A percentile compares a stretch with the other conserved stretches of the same genome.
Evolutionary conservation across 2,113 vertebrate species (phyloP).

Genomic region (Stigmatopora argus): DNA sequence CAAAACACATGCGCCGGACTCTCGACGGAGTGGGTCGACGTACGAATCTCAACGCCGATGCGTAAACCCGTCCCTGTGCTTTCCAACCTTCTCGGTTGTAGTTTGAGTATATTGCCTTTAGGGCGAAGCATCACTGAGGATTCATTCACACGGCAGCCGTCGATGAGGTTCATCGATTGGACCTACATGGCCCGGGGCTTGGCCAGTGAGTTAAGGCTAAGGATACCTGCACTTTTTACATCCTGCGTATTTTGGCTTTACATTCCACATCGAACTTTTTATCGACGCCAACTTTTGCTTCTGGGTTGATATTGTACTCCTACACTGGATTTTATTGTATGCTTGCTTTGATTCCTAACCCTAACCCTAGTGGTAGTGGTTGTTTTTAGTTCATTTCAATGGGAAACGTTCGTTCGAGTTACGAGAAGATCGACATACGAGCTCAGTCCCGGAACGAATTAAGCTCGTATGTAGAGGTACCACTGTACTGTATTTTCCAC

Average conservation of each 20-base stretch:
- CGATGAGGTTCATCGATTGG: constrained; percentile 54
- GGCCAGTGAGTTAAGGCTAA: constrained; percentile 7
- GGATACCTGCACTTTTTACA: constrained; percentile 16
- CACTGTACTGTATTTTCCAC: too few species aligned
- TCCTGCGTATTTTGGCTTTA: not conserved
- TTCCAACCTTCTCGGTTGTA: not conserved
- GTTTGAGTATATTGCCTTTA: constrained; percentile 6
- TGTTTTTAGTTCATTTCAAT: too few species aligned
- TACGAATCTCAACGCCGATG: not conserved
- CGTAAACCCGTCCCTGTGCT: not conserved
- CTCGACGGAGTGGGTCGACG: not conserved
- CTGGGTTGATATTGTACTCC: not conserved
- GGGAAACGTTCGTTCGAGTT: too few species aligned
- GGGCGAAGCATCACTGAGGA: constrained; percentile 28
- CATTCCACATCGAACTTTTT: not conserved
- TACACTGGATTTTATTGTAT: not conserved
- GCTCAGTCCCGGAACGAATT: too few species aligned
- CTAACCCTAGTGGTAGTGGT: too few species aligned
- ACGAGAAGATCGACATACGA: too few species aligned
- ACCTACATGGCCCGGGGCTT: constrained; percentile 34
- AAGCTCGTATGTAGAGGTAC: too few species aligned
- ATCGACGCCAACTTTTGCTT: not conserved
- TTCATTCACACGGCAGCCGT: constrained; percentile 45
- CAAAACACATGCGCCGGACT: not conserved
- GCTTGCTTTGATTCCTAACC: too few species aligned